Evolutionary conservation across 2,113 vertebrate species (phyloP).

Genomic region (Rhineura floridana): DNA sequence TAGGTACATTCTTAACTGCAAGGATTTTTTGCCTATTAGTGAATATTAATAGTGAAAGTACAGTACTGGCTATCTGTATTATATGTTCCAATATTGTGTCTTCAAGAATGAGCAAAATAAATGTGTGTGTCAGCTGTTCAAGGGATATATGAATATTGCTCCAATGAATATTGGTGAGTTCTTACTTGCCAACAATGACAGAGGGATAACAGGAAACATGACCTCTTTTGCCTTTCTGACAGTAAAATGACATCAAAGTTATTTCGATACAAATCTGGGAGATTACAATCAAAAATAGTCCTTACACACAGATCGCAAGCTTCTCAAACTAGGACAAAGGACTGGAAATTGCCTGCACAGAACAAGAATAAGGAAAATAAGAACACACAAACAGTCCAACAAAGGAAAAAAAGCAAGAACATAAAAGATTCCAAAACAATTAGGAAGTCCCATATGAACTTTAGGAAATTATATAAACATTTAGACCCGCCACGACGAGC

Average conservation of each 20-base stretch:
- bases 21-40: too few species aligned
- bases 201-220: not conserved
- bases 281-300: not conserved
- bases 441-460: too few species aligned
- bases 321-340: too few species aligned
- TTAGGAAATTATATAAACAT: too few species aligned
- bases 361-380: too few species aligned
- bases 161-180: not conserved
- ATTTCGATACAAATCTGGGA: not conserved
- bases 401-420: too few species aligned
- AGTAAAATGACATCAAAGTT: not conserved
- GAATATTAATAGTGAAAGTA: not conserved
- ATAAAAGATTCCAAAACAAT: too few species aligned
- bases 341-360: too few species aligned
- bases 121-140: not conserved
- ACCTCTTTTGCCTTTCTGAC: not conserved
- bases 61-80: not conserved
- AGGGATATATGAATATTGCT: not conserved
- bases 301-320: too few species aligned
- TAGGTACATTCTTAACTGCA: too few species aligned
- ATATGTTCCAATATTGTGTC: not conserved
- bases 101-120: not conserved
- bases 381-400: too few species aligned
- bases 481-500: too few species aligned
- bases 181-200: not conserved